Evolutionary conservation across 2,797 vertebrate species (phyloP), one percentile per base, ranked within the genome.

Genomic region (Dendrocincla tyrannina): DNA sequence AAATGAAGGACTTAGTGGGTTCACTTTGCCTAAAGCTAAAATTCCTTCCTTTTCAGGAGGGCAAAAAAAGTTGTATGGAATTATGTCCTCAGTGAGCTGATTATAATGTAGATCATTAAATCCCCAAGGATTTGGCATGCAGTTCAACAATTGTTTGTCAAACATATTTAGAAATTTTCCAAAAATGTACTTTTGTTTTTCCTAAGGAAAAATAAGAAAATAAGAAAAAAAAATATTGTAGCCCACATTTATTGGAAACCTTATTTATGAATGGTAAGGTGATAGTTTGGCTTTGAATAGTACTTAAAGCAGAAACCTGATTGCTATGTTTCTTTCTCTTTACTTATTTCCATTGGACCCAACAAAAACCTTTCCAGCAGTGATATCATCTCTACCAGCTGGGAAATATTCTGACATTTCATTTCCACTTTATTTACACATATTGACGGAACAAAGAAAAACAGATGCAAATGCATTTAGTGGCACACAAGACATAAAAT

Each of bases 21-120:
- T 96, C 67, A 75, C 66, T 93, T 95, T 93, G 63, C 56, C 73
- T 72, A 55, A 79, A 93, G 76, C 25, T 74, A 93, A 93, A 96
- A 85, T 50, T 80, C 42, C 15, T 82, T 53, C 33, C n/a, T 89
- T 75, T 92, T 73, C 80, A 46, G 25, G 63, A 91, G 4, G 50
- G 25, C 60, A 70, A 77, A 94, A 84, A 46, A 44, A 82, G 28
- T 9, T 42, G 19, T 37, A 18, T 76, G 82, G 79, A 64, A 89
- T 86, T 90, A 81, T 60, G 35, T 87, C 28, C 32, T 84, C 5
- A 66, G 37, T 72, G 85, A 95, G 37, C 9, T 70, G 44, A 60
- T 92, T 94, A 75, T 59, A 88, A 66, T 53, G 17, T 28, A 82
- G 87, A 97, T 91, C 42, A 85, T 88, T 73, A 85, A 82, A 83